These are phyloP conservation scores for Scaeva pyrastri DNA, from an alignment of 2,888 invertebrate species.

Conservation along the genomic window DNA sequence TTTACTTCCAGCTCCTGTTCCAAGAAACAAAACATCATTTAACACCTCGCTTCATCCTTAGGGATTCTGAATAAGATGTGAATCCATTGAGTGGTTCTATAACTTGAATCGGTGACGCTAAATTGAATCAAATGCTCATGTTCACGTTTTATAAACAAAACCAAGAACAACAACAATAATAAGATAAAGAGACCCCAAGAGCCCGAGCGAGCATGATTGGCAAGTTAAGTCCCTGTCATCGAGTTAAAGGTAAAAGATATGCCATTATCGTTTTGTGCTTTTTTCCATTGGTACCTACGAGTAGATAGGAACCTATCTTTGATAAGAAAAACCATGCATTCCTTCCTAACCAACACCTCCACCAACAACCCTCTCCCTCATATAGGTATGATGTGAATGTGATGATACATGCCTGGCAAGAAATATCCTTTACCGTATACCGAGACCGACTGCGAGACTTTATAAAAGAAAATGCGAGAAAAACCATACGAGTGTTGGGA, in stretches of 20 bases:
- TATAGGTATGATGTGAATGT: too few species aligned
- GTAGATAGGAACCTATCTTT: too few species aligned
- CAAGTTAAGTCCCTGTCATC: conserved; percentile 42
- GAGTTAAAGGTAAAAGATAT: conserved; percentile 16
- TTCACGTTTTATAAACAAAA: background rate
- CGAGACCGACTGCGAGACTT: background rate
- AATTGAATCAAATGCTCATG: conserved; percentile 16
- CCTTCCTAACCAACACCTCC: too few species aligned
- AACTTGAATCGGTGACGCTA: background rate
- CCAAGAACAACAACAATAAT: background rate
- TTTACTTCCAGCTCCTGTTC: too few species aligned
- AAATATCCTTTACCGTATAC: conserved; percentile 19
- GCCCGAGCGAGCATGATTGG: conserved; percentile 25
- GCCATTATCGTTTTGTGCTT: conserved; percentile 8
- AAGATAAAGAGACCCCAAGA: conserved; percentile 6
- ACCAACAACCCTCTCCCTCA: too few species aligned
- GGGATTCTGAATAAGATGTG: too few species aligned
- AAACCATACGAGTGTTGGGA: too few species aligned
- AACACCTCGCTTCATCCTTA: too few species aligned
- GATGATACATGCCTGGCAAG: conserved; percentile 1
- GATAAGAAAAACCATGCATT: background rate
- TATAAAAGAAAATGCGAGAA: background rate
- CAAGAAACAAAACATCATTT: too few species aligned
- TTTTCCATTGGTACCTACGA: too few species aligned
- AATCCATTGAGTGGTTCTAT: too few species aligned